Evolutionary conservation across 2,888 invertebrate genomes (phyloP).

Genomic region (Glyphotaelius pellucidus): DNA sequence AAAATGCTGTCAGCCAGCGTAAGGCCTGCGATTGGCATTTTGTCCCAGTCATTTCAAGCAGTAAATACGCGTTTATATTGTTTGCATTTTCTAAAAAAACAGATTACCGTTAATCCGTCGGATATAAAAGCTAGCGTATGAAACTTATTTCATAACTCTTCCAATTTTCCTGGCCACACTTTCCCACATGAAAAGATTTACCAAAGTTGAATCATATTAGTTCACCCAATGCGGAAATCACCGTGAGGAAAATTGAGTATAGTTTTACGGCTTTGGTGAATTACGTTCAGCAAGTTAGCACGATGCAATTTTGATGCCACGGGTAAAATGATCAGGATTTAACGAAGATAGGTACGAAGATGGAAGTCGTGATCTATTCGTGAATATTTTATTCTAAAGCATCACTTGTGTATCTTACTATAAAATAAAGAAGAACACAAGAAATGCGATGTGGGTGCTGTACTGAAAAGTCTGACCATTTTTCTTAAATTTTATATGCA

Average conservation of each 20-base stretch:
- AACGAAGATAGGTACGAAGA: background rate
- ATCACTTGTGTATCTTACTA: background rate
- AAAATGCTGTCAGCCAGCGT: too few species aligned
- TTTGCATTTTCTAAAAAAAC: background rate
- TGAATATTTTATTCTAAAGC: too few species aligned
- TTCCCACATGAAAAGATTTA: background rate
- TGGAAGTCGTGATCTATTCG: background rate
- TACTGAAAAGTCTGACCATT: too few species aligned
- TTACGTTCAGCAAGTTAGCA: background rate
- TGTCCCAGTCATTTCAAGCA: too few species aligned
- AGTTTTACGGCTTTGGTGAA: slow-evolving; percentile 15
- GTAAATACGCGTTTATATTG: background rate
- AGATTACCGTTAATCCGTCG: background rate
- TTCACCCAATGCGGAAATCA: slow-evolving; percentile 12
- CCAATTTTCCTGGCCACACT: background rate
- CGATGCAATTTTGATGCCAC: background rate
- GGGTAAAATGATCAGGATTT: background rate
- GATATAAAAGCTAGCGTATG: background rate
- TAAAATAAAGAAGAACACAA: too few species aligned
- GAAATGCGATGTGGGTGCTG: too few species aligned
- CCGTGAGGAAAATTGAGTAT: slow-evolving; percentile 1
- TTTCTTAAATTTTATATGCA: too few species aligned
- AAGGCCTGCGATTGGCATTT: too few species aligned
- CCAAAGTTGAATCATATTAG: background rate
- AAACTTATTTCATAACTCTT: background rate